A percentile compares a stretch with the other conserved stretches of the same genome.
Conservation (phyloP, 2,888 invertebrate genomes). For the Papilio protenor region DNA sequence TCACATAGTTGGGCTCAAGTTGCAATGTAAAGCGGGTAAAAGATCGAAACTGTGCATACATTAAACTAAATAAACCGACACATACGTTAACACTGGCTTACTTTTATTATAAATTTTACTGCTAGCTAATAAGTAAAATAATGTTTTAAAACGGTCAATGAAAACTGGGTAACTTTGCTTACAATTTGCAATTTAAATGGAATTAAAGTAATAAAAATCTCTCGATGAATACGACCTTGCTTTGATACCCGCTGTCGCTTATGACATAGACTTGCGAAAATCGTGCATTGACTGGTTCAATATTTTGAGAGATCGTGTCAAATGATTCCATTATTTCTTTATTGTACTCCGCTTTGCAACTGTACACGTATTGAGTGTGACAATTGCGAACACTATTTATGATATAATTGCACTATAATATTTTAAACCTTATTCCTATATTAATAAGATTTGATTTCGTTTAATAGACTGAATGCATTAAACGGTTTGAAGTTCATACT, state of each 20-base stretch:
- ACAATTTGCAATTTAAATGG: no score
- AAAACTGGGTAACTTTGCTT: no score
- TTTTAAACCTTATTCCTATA: conserved; percentile 21
- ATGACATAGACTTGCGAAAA: conserved; percentile 50
- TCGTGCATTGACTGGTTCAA: conserved; percentile 65
- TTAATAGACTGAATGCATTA: not conserved
- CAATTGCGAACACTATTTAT: conserved; percentile 46
- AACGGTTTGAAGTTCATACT: conserved; percentile 25
- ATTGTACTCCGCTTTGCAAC: conserved; percentile 60
- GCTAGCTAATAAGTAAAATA: no score
- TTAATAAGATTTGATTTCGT: conserved; percentile 5
- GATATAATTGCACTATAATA: conserved; percentile 3
- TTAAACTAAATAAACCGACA: no score
- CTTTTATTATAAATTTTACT: no score
- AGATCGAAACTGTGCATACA: not conserved
- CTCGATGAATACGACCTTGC: not conserved
- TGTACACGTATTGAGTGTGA: conserved; percentile 51
- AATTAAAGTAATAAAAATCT: no score
- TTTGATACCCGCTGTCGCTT: conserved; percentile 49
- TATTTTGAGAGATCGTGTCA: conserved; percentile 77
- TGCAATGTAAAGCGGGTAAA: conserved; percentile 30
- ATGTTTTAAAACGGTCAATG: no score
- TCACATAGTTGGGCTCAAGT: conserved; percentile 50
- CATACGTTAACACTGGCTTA: no score
- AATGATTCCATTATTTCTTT: conserved; percentile 71